A percentile compares a stretch with the other conserved stretches of the same genome.
Evolutionary conservation across 2,113 vertebrate species (phyloP).

Genomic region (Mustelus asterias): DNA sequence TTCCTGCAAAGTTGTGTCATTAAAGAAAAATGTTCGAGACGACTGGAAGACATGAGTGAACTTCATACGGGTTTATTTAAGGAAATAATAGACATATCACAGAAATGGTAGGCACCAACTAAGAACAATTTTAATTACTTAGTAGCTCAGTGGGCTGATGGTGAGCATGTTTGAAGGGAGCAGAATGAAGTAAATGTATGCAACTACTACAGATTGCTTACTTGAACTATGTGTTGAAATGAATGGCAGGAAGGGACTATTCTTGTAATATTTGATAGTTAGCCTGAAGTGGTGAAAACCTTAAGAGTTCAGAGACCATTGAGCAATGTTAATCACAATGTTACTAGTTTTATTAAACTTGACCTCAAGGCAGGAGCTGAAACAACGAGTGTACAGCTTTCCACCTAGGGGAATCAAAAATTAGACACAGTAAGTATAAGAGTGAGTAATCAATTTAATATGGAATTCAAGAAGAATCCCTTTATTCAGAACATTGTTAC

Average conservation of each 20-base stretch:
- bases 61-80: neutral
- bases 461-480: neutral
- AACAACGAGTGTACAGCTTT: neutral
- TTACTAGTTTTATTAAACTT: neutral
- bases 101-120: neutral
- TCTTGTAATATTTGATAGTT: neutral
- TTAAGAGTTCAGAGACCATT: neutral
- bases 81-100: neutral
- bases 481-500: neutral
- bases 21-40: neutral
- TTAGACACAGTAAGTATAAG: neutral
- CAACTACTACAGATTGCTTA: neutral
- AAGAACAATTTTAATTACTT: neutral
- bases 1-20: neutral
- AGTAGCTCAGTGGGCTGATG: neutral
- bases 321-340: neutral
- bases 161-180: neutral
- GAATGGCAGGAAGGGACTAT: neutral
- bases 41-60: too few species aligned
- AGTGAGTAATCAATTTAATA: neutral
- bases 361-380: constrained; percentile 1
- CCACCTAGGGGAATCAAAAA: neutral
- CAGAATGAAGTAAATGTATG: neutral
- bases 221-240: neutral
- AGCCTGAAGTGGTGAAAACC: neutral